Base-by-base conservation (phyloP, 2,888 invertebrate genomes). In the Drosophila yooni region DNA sequence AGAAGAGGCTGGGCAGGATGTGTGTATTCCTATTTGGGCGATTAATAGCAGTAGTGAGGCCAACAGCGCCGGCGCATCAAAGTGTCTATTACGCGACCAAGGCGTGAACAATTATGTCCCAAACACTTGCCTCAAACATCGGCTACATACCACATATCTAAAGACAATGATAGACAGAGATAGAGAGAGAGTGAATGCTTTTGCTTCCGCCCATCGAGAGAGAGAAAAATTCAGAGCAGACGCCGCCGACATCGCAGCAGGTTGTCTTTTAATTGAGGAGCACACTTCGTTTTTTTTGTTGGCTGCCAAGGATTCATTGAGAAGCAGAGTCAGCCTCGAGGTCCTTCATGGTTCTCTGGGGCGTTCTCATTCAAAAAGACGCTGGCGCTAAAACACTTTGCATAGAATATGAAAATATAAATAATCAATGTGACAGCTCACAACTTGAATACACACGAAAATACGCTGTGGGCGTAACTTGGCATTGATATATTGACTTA, bases 41-140 rank as follows among this genome's bases (percentile, higher is more conserved):
- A 87, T 87, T 84, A 87, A 78, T 86, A 25, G 25, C 27, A 4
- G 8, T 46, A 25, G 69, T 63, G 48, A 38, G 64, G 29, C 56
- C 63, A 53, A 56, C 36, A 59, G 13, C n/a, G 70, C 57, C 79
- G 71, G 79, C 69, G 80, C 77, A 83, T 81, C 84, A 85, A 85
- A 85, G 85, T 69, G 69, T 69, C 66, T 72, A 89, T 82, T 82
- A 71, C 66, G 69, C 76, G 76, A 62, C 85, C 88, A 60, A 87
- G 87, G 87, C 90, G 87, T 87, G 87, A 87, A 87, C 88, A 90
- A 86, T 86, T 87, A 83, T 74, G 70, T 70, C 74, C 83, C 48
- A 89, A 86, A 85, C 88, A 89, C 87, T 85, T 82, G 80, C 76
- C 74, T 81, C 84, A 86, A 83, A 83, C 75, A 85, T 36, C 59